These are phyloP conservation scores for Spisula solida DNA, from an alignment of 2,888 invertebrate species.

Conservation along the genomic window DNA sequence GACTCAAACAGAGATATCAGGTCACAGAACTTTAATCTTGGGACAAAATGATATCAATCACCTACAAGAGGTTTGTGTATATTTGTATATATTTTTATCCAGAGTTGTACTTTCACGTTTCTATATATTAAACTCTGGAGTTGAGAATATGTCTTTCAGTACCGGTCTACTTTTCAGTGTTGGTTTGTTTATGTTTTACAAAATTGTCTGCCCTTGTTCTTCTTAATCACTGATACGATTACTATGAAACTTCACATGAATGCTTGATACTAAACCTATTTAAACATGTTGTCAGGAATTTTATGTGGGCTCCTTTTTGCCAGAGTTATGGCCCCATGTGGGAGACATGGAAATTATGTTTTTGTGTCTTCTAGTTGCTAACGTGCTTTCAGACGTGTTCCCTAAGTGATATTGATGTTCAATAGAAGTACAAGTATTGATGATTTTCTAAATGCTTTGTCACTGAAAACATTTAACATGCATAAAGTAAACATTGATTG, in stretches of 20 bases:
- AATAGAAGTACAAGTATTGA: not conserved
- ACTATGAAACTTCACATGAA: too few relatives aligned
- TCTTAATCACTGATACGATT: too few relatives aligned
- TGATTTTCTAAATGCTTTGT: not conserved
- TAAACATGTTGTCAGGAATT: too few relatives aligned
- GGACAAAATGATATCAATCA: slow-evolving; percentile 17
- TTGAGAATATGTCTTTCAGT: not conserved
- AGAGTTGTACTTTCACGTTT: not conserved
- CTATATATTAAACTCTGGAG: not conserved
- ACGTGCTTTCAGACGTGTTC: not conserved
- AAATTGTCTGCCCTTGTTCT: too few relatives aligned
- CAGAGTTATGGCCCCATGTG: not conserved
- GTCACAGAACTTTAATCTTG: not conserved
- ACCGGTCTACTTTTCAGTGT: too few relatives aligned
- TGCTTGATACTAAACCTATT: too few relatives aligned
- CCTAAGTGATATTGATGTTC: not conserved
- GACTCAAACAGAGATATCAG: not conserved
- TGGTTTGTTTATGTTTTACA: too few relatives aligned
- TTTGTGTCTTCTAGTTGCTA: not conserved
- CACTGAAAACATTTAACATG: too few relatives aligned
- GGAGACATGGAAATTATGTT: not conserved
- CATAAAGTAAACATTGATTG: too few relatives aligned
- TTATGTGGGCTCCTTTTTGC: too few relatives aligned
- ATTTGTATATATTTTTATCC: slow-evolving; percentile 8
- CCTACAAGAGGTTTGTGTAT: slow-evolving; percentile 7